Conservation (phyloP, 2,113 vertebrate genomes). For the Myiopsitta monachus region DNA sequence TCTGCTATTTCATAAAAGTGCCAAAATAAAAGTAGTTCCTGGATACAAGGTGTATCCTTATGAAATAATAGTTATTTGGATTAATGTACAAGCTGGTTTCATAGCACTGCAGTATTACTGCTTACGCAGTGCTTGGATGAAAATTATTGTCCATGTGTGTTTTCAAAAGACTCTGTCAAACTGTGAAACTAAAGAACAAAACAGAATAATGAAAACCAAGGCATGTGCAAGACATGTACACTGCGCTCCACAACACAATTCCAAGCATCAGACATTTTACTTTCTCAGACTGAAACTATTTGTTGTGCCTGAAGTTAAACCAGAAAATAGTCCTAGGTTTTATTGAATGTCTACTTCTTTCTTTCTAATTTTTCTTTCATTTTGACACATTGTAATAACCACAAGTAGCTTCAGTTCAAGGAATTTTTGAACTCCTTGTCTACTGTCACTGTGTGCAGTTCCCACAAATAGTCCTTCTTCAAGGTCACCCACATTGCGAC, state of each 20-base stretch:
- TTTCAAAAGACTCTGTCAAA: background rate
- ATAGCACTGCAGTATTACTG: background rate
- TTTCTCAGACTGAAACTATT: background rate
- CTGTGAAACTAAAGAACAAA: background rate
- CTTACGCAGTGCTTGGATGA: background rate
- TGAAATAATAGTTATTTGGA: background rate
- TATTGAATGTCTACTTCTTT: background rate
- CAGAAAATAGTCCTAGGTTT: background rate
- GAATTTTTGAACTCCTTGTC: background rate
- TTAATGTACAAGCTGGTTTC: background rate
- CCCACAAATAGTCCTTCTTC: background rate
- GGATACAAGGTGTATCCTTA: background rate
- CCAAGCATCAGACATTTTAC: background rate
- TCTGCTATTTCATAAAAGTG: background rate
- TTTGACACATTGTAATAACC: background rate
- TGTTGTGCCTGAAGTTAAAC: background rate
- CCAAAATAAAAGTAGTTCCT: background rate
- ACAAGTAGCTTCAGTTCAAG: background rate
- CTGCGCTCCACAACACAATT: background rate
- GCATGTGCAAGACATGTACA: background rate
- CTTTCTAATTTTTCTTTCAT: background rate
- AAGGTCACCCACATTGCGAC: background rate
- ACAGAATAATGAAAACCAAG: background rate
- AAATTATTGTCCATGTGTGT: background rate
- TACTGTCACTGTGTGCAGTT: background rate